Conservation (phyloP, 2,113 vertebrate genomes). For the Channa maculata region DNA sequence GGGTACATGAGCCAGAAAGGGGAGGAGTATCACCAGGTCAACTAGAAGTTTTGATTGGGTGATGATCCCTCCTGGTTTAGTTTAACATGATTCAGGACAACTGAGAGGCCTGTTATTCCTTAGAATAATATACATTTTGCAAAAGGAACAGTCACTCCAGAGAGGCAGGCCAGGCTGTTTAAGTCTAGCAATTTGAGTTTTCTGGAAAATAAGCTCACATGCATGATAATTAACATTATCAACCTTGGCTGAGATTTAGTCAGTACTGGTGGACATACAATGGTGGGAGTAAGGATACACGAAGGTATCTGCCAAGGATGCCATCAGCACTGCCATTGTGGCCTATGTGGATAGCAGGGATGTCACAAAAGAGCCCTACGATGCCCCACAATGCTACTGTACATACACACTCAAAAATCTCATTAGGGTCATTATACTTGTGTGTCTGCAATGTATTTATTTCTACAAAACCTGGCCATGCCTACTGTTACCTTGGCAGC, state of each 20-base stretch:
- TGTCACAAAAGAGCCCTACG: conserved; percentile 20
- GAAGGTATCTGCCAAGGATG: conserved; percentile 39
- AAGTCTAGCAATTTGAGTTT: conserved; percentile 33
- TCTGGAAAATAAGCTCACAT: conserved; percentile 39
- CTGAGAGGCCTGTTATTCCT: not conserved
- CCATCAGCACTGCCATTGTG: conserved; percentile 24
- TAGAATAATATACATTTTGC: not conserved
- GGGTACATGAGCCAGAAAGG: too few relatives aligned
- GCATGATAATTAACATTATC: conserved; percentile 53
- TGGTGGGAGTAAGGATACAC: conserved; percentile 39
- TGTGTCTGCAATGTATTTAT: conserved; percentile 54
- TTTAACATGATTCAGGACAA: too few relatives aligned
- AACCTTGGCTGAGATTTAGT: conserved; percentile 46
- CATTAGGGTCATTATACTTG: conserved; percentile 37
- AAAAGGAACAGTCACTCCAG: conserved; percentile 1
- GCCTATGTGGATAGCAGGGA: conserved; percentile 20
- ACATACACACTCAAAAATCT: conserved; percentile 3
- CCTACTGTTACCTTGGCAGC: conserved; percentile 62
- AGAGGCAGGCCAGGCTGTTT: conserved; percentile 3
- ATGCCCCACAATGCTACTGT: conserved; percentile 19
- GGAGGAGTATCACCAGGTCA: too few relatives aligned
- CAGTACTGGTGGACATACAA: conserved; percentile 21
- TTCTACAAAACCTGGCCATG: conserved; percentile 47
- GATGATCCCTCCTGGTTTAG: too few relatives aligned
- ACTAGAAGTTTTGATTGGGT: too few relatives aligned